Evolutionary conservation across 2,797 vertebrate species (phyloP), one percentile per base, ranked within the genome.

Genomic region (Propithecus perrieri): DNA sequence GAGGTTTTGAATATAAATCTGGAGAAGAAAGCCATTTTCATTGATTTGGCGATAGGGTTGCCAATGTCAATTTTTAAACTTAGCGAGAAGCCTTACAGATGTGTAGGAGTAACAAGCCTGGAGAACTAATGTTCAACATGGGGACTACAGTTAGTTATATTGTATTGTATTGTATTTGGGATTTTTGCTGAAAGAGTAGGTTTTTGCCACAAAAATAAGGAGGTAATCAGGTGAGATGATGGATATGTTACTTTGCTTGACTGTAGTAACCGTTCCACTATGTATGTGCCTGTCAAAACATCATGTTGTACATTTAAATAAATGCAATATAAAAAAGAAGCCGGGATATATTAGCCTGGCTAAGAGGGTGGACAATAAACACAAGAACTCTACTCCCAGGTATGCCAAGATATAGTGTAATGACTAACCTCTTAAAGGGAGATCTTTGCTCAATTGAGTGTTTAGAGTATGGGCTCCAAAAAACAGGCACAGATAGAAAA

Each of bases 21-120:
- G 50, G 61, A 80, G 22, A 88, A 93, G 33, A 93, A 81, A 95
- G 67, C 33, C 48, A 50, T 79, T 89, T 92, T 78, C 43, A 74
- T 1, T 63, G 75, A 65, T 74, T 75, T 15, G 15, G 35, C 53
- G 57, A 75, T 80, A 59, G 30, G 33, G 53, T 41, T 79, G 71
- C 4, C 53, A 84, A 59, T 38, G 22, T 7, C 24, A 59, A 33
- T 90, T 94, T 69, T 91, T 38, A 48, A 79, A 92, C 43, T 26
- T 87, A 84, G 26, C 33, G 18, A 74, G 53, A 53, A 69, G 41
- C 7, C 43, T 76, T 43, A 33, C 53, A 65, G 50, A 35, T 55
- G 17, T 7, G 50, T 3, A 6, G 14, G 24, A 65, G 33, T 57
- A 67, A 59, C 11, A n/a, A 48, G 20, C 20, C 26, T 63, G n/a